Percentiles rank a stretch among this genome's conserved stretches.
Conservation (phyloP, 2,797 vertebrate species). For the Lagorchestes hirsutus region DNA sequence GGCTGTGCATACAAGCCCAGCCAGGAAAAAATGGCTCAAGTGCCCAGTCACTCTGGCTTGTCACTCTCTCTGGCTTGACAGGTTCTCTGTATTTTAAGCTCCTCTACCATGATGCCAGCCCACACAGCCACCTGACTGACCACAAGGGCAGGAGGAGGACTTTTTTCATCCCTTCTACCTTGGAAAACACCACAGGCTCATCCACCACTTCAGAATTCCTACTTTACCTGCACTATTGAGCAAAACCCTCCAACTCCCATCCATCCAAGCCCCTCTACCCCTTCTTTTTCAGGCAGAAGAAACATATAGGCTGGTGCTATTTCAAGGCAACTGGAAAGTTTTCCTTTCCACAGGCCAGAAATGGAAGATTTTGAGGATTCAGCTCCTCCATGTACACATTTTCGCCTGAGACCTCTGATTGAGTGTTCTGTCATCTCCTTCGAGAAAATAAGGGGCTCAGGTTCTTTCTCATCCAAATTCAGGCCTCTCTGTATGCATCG, state of each 20-base stretch:
- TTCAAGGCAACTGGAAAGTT: slow-evolving; percentile 37
- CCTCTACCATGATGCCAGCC: background rate
- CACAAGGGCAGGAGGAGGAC: slow-evolving; percentile 11
- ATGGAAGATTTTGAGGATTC: slow-evolving; percentile 21
- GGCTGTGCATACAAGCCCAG: slow-evolving; percentile 15
- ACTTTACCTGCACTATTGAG: slow-evolving; percentile 42
- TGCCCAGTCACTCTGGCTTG: slow-evolving; percentile 5
- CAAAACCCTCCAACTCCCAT: background rate
- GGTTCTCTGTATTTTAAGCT: background rate
- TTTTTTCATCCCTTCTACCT: slow-evolving; percentile 19
- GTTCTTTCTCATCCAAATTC: slow-evolving; percentile 50
- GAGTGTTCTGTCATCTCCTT: slow-evolving; percentile 9
- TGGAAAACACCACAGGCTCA: slow-evolving; percentile 7
- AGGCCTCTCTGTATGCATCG: slow-evolving; percentile 55
- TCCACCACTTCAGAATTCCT: slow-evolving; percentile 45
- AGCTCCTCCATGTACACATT: background rate
- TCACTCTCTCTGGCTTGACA: background rate
- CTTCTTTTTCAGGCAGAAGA: slow-evolving; percentile 26
- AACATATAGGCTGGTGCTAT: background rate
- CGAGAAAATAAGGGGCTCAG: slow-evolving; percentile 10
- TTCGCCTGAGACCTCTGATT: slow-evolving; percentile 46
- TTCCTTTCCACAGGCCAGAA: slow-evolving; percentile 28
- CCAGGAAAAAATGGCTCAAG: slow-evolving; percentile 41
- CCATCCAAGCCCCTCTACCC: background rate
- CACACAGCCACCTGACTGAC: background rate